Evolutionary conservation across 2,113 vertebrate species (phyloP).

Genomic region (Probosciger aterrimus): DNA sequence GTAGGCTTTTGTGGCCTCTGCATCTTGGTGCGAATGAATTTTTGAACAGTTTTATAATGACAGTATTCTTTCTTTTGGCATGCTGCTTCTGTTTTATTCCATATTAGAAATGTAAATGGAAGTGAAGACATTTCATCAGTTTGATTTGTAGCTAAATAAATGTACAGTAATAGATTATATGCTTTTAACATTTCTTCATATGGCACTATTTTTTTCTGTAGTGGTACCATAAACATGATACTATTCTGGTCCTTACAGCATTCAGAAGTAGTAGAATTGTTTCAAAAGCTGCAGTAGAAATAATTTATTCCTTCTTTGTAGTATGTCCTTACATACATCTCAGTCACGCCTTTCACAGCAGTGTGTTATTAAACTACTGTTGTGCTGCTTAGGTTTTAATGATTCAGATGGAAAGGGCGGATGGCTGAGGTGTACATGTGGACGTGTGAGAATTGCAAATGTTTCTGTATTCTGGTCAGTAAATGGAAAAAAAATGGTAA

Average conservation of each 20-base stretch:
- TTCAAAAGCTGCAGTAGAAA: neutral
- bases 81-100: neutral
- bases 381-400: neutral
- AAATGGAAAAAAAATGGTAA: neutral
- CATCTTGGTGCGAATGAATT: neutral
- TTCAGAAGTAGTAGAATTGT: neutral
- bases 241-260: neutral
- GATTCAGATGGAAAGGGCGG: neutral
- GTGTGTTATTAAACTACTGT: neutral
- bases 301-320: neutral
- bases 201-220: neutral
- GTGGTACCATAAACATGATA: neutral
- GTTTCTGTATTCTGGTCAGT: neutral
- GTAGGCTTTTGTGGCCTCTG: neutral
- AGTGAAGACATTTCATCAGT: neutral
- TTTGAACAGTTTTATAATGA: neutral
- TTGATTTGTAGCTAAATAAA: slow-evolving; percentile 1
- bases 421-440: neutral
- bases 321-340: neutral
- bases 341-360: neutral
- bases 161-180: neutral
- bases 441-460: neutral
- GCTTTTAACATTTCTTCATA: neutral
- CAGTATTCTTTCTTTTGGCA: neutral
- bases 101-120: neutral